Conservation (phyloP, 2,888 invertebrate species). For the Marasmarcha lunaedactyla region DNA sequence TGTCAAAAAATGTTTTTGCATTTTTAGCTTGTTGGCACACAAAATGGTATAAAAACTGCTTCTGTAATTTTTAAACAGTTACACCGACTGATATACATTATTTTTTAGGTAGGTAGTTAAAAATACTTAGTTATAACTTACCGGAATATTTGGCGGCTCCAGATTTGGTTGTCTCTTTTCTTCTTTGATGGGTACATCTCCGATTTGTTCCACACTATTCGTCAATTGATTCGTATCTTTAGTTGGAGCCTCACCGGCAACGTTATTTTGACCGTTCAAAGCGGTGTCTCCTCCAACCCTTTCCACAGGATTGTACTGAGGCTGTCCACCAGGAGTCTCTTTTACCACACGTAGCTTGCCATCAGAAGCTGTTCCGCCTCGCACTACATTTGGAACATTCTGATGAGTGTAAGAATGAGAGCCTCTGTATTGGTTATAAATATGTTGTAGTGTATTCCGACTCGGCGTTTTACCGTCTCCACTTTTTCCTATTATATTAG, state of each 20-base stretch:
- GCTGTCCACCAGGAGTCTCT: conserved; percentile 10
- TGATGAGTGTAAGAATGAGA: conserved; percentile 50
- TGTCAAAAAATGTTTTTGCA: no score
- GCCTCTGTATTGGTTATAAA: conserved; percentile 53
- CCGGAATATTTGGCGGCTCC: background rate
- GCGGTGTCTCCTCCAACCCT: conserved; percentile 41
- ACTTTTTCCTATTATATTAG: conserved; percentile 35
- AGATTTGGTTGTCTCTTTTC: background rate
- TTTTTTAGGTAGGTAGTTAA: background rate
- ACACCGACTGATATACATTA: background rate
- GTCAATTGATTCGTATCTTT: conserved; percentile 19
- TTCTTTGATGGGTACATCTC: conserved; percentile 28
- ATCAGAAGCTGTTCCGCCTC: conserved; percentile 32
- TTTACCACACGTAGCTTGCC: conserved; percentile 29
- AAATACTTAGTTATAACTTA: background rate
- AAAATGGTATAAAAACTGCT: no score
- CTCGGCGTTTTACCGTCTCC: conserved; percentile 34
- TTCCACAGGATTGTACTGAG: conserved; percentile 31
- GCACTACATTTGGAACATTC: conserved; percentile 25
- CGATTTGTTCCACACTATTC: conserved; percentile 21
- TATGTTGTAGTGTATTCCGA: conserved; percentile 42
- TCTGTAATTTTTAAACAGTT: no score
- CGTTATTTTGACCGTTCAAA: conserved; percentile 27
- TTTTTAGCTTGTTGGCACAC: no score
- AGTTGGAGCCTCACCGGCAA: conserved; percentile 15